Base-by-base conservation (phyloP, 2,888 invertebrate species). In the Scaptodrosophila latifasciaeformis region DNA sequence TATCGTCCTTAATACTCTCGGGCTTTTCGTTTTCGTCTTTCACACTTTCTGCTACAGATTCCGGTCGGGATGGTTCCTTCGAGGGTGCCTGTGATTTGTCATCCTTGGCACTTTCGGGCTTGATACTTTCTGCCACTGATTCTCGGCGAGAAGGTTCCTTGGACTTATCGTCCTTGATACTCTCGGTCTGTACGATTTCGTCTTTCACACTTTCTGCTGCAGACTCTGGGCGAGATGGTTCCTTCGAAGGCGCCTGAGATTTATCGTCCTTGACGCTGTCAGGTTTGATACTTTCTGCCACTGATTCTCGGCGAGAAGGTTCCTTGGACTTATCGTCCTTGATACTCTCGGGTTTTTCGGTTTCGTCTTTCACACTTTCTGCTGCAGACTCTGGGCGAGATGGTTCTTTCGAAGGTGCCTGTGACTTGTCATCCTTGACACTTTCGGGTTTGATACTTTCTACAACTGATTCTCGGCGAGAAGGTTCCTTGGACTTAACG, bases 291-390 rank as follows among this genome's bases (percentile, higher is more conserved):
- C 40, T 40, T 10, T 10, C 35, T 7, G 35, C 7, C 10, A 35
- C 13, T 10, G 35, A 69, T 2, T 62, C 52, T 1, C 81, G 82
- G 35, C 84, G 82, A 0, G 84, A 78, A 13, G 80, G 72, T 13
- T 72, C 82, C 24, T 51, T 49, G 9, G 13, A 13, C 5, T 13
- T 15, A 34, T 12, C 13, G 15, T n/a, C n/a, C n/a, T n/a, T n/a
- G n/a, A n/a, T n/a, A n/a, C n/a, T n/a, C n/a, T n/a, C n/a, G n/a
- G n/a, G n/a, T 12, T 72, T 82, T n/a, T 51, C 51, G n/a, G 24
- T 19, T 9, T 52, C 27, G 3, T 49, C 45, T 43, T 50, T 39
- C 6, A 31, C 27, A 6, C 59, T 57, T 1, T 48, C 49, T n/a
- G n/a, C n/a, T n/a, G n/a, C n/a, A n/a, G n/a, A n/a, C n/a, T n/a